Percentiles rank a stretch among this genome's conserved stretches.
Evolutionary conservation across 1,140 invertebrate genomes (phyloP).

Genomic region (Polypedilum pembai): DNA sequence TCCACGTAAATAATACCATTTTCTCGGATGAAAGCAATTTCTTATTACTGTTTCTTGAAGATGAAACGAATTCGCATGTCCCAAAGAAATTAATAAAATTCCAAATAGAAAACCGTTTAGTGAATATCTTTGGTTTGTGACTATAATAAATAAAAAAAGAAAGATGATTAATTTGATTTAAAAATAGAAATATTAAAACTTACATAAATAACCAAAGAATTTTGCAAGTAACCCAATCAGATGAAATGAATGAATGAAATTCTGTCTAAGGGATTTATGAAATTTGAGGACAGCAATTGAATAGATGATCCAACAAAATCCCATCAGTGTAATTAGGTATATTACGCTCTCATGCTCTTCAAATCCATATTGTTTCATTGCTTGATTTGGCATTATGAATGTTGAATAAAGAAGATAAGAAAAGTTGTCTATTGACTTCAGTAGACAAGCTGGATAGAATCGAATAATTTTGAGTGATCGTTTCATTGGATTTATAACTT

Average conservation of each 20-base stretch:
- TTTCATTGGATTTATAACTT: not conserved
- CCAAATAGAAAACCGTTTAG: not conserved
- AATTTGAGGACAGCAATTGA: not conserved
- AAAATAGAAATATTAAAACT: not conserved
- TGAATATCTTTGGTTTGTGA: conserved; percentile 21
- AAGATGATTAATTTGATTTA: not conserved
- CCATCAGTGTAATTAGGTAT: not conserved
- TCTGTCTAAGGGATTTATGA: not conserved
- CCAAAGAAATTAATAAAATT: not conserved
- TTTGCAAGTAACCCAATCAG: not conserved
- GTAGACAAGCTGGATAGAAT: not conserved
- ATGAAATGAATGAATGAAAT: not conserved
- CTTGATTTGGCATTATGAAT: not conserved
- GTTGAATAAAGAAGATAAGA: not conserved
- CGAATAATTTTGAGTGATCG: not conserved
- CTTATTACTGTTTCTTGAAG: not conserved
- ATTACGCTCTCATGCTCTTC: not conserved
- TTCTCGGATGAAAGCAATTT: conserved; percentile 5
- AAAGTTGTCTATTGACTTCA: not conserved
- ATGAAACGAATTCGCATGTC: conserved; percentile 23
- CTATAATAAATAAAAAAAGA: not conserved
- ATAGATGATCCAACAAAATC: conserved; percentile 19
- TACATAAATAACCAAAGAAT: conserved; percentile 2
- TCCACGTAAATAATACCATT: conserved; percentile 1
- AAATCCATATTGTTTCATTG: not conserved